Evolutionary conservation across 2,797 vertebrate genomes (phyloP), one percentile per base, ranked within the genome.

Genomic region (Lagodon rhomboides): DNA sequence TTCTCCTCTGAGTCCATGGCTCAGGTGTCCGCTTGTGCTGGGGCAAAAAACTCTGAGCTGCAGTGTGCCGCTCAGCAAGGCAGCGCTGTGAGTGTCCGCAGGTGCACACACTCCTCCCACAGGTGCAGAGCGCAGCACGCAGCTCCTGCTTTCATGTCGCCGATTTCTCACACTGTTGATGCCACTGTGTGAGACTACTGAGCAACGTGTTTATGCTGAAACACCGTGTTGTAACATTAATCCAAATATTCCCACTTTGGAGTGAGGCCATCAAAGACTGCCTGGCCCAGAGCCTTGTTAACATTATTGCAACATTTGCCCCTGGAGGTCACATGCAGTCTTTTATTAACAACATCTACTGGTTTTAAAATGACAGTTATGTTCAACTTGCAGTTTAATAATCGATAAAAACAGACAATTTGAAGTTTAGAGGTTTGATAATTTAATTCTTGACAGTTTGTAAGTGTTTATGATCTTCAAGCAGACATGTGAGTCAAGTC

Each of bases 91-190:
- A 41, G 68, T 38, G 73, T 70, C 72, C 58, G 58, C 91, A 93
- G 91, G 92, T 92, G 89, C 86, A 38, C 20, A n/a, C 55, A 76
- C 82, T 72, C 87, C 93, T 82, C 91, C 92, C 89, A 91, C 86
- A 85, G 81, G 82, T 76, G n/a, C 44, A 23, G 44, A 38, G 41
- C 44, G 10, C 58, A 4, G 34, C 68, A 53, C 43, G 49, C 43
- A 46, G 30, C 65, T 54, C 7, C 53, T 8, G 20, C 78, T 93
- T 91, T 91, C 75, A 91, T 92, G 78, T 84, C 44, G 8, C 67
- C 60, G 66, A 1, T 76, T 91, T 91, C 85, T 68, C 87, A 86
- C 68, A 22, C 46, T 64, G 62, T 74, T 77, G 49, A 1, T 15
- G 43, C 34, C 9, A 41, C 27, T 59, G 27, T 54, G 2, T 44